Base-by-base conservation (phyloP, 2,797 vertebrate genomes). In the Agapornis canus region DNA sequence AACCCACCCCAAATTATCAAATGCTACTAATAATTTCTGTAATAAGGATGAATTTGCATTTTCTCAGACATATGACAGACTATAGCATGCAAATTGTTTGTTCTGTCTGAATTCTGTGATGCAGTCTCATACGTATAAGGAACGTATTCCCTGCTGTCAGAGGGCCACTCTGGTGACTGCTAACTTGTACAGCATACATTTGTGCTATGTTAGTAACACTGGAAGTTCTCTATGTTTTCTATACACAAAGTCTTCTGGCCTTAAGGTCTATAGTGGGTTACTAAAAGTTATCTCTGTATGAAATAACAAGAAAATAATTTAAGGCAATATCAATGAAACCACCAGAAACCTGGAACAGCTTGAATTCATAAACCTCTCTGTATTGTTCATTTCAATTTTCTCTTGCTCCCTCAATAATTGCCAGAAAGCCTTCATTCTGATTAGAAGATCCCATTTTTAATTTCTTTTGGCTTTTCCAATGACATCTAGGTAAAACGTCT, bases 261-360 rank as follows among this genome's bases (percentile, higher is more conserved):
- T 59, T 69, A 11, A 78, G 60, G 26, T 63, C 66, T 75, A 19
- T 40, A 16, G 26, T 20, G 31, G n/a, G 52, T 85, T 77, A 25
- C n/a, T 60, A 32, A 57, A 47, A 77, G 9, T 4, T 52, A 60
- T 6, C 32, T 68, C 72, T 64, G 5, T 27, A 45, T 52, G 66
- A 94, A 93, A 82, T 43, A 72, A 35, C 29, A 72, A 70, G 29
- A 90, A 84, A 77, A 82, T 66, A 48, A 72, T 57, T 57, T 35
- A 82, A 87, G 26, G 18, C 37, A 64, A 9, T 77, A 92, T 68
- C 71, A 73, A 13, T 7, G 42, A 35, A 60, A 49, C 20, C 25
- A 40, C 54, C 57, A 75, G 65, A 83, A 93, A 69, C 29, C 45
- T 76, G 64, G 13, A 79, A 63, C 29, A 87, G 39, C 68, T 85